Evolutionary conservation across 2,797 vertebrate species (phyloP), one percentile per base, ranked within the genome.

Genomic region (Enteromius afrohamiltoni): DNA sequence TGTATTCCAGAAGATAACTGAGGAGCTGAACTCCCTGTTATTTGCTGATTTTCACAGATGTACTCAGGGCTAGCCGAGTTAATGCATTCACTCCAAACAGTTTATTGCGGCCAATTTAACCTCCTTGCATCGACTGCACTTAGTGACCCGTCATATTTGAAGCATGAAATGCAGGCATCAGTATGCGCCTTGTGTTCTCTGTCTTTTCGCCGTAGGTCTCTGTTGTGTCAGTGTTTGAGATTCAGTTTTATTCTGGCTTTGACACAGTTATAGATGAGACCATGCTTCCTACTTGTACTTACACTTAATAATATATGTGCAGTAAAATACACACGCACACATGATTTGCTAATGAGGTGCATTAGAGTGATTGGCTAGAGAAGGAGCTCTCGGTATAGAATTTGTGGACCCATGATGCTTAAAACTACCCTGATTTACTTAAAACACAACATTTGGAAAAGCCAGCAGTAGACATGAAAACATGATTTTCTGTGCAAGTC

Each of bases 101-200:
- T 91, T 87, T 87, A 86, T 83, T 90, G 89, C 64, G 88, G 89
- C 91, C 89, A 83, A 91, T 93, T 94, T 91, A 89, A 91, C 91
- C 88, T 91, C 85, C 84, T 90, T 90, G 90, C 91, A 91, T 90
- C 92, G 88, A 92, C 89, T 89, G 79, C 88, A 89, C 90, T 86
- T 69, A 91, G 85, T 92, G 91, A 94, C 92, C 92, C 91, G 90
- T 92, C 91, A 87, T 91, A 92, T 92, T 85, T 91, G 88, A 89
- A 91, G 89, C 91, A 88, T 91, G 88, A 93, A 92, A 89, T 90
- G 89, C 91, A 85, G 86, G 67, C 75, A 55, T 78, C 42, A 82
- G 31, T 88, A 76, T 86, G 73, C 69, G 4, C 19, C n/a, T 49
- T 62, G 29, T 49, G 51, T 49, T 71, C 53, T 73, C 74, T 62